These are phyloP conservation scores for Idaea biselata DNA, from an alignment of 2,888 invertebrate genomes.

Conservation along the genomic window DNA sequence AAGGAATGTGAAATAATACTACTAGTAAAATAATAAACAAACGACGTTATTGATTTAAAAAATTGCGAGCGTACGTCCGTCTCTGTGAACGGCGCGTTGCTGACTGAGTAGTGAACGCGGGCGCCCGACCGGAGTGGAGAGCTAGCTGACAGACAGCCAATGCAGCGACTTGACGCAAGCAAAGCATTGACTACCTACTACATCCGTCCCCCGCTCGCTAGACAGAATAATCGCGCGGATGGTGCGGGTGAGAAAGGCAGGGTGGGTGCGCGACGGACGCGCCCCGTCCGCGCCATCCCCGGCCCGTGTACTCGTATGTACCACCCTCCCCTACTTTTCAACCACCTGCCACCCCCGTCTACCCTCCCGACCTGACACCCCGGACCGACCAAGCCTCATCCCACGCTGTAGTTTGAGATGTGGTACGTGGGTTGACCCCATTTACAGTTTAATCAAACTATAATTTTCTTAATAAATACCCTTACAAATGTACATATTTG, in stretches of 20 bases:
- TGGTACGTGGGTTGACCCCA: conserved; percentile 18
- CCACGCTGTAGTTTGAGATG: conserved; percentile 21
- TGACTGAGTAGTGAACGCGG: conserved; percentile 46
- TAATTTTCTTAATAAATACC: not conserved
- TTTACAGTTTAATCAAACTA: conserved; percentile 7
- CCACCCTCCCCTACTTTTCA: not conserved
- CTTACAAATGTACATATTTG: not conserved
- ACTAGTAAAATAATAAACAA: conserved; percentile 47
- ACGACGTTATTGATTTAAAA: conserved; percentile 38
- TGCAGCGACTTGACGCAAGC: conserved; percentile 47
- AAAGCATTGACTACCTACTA: conserved; percentile 55
- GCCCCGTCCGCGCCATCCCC: conserved; percentile 16
- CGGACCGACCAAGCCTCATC: conserved; percentile 30
- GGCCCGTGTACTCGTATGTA: not conserved
- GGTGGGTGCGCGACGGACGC: conserved; percentile 9
- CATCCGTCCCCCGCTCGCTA: conserved; percentile 50
- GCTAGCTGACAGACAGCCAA: conserved; percentile 29
- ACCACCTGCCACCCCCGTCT: conserved; percentile 28
- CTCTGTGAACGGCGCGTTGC: conserved; percentile 61
- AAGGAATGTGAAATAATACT: conserved; percentile 52
- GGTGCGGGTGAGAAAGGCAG: conserved; percentile 32
- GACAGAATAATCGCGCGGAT: conserved; percentile 71
- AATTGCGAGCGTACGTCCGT: conserved; percentile 51
- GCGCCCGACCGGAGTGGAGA: conserved; percentile 16
- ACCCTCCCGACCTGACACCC: conserved; percentile 32